Conservation (phyloP, 2,113 vertebrate species). For the Psittacula cyanocephala region DNA sequence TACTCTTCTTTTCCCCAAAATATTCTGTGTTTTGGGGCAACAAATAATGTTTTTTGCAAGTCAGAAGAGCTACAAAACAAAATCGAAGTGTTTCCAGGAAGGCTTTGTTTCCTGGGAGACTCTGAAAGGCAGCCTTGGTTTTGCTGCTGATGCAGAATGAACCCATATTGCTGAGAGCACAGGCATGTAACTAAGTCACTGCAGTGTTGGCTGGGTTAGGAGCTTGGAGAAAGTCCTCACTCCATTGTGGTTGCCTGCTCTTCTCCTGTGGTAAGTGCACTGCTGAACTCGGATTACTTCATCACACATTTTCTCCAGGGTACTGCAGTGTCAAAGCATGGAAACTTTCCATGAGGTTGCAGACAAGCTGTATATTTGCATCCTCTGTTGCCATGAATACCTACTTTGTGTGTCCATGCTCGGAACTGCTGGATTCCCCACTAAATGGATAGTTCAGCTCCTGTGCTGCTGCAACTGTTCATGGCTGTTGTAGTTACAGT, state of each 20-base stretch:
- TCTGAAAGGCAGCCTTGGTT: neutral
- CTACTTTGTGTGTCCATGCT: neutral
- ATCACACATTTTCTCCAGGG: conserved; percentile 4
- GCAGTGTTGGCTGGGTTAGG: neutral
- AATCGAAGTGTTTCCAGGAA: neutral
- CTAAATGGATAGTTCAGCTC: neutral
- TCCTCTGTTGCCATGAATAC: neutral
- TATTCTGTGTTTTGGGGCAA: neutral
- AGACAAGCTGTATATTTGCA: neutral
- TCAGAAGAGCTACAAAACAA: neutral
- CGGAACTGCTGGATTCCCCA: neutral
- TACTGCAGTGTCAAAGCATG: neutral
- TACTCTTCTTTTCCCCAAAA: neutral
- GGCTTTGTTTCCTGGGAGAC: neutral
- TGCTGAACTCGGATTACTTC: conserved; percentile 31
- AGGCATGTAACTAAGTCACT: neutral
- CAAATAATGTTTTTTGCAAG: neutral
- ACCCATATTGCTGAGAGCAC: neutral
- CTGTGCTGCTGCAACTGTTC: neutral
- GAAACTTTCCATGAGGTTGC: neutral
- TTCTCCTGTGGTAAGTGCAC: neutral
- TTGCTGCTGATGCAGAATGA: neutral
- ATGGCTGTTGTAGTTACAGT: neutral
- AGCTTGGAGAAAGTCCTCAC: neutral
- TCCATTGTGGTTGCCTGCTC: neutral